Evolutionary conservation across 2,888 invertebrate genomes (phyloP).

Genomic region (Napeogenes sylphis): DNA sequence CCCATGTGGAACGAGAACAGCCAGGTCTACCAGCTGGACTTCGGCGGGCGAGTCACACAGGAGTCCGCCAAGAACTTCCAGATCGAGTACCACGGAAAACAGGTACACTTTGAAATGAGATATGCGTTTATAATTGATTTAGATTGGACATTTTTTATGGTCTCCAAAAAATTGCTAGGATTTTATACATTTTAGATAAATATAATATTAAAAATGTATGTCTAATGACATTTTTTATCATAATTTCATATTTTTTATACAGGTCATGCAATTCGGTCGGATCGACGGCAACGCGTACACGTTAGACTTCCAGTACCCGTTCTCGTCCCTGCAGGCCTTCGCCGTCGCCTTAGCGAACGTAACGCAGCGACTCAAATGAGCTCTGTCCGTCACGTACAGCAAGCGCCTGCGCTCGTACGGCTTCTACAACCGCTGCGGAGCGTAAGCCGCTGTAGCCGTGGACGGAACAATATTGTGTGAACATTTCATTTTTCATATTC

Average conservation of each 20-base stretch:
- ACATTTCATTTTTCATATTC: constrained; percentile 6
- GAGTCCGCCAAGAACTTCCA: constrained; percentile 99
- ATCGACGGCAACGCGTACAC: constrained; percentile 99
- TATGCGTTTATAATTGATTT: too few species aligned
- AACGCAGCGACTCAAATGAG: constrained; percentile 94
- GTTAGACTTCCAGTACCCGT: constrained; percentile 98
- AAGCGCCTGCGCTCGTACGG: constrained; percentile 38
- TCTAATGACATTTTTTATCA: too few species aligned
- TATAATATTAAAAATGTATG: too few species aligned
- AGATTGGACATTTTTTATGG: not conserved
- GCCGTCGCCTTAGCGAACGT: constrained; percentile 98
- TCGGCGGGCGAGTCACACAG: constrained; percentile 98
- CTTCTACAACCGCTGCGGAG: constrained; percentile 37
- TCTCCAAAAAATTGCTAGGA: too few species aligned
- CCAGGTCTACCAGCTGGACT: constrained; percentile 99
- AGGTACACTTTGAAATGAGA: constrained; percentile 77
- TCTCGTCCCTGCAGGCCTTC: constrained; percentile 98
- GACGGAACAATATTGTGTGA: constrained; percentile 21
- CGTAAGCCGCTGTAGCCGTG: constrained; percentile 28
- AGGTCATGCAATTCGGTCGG: constrained; percentile 99
- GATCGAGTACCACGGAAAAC: constrained; percentile 97
- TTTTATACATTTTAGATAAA: too few species aligned
- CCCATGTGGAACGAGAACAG: constrained; percentile 99
- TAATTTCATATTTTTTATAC: constrained; percentile 33
- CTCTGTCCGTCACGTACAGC: constrained; percentile 35